These are phyloP conservation scores for Coelinius sp. DNA, from an alignment of 2,888 invertebrate species.

Conservation along the genomic window DNA sequence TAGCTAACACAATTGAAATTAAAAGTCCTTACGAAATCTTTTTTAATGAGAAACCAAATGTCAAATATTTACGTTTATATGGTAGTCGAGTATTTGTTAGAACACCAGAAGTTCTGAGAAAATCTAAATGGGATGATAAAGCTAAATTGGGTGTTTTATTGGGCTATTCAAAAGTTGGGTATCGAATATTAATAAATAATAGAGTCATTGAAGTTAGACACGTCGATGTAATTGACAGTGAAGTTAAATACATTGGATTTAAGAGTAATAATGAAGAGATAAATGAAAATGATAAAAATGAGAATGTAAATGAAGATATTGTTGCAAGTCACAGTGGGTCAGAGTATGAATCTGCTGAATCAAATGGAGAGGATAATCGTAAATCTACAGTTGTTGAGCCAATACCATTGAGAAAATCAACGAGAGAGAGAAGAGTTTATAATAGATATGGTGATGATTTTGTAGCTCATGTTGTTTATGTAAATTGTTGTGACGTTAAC, in stretches of 20 bases:
- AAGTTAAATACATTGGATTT: conserved; percentile 16
- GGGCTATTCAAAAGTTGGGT: conserved; percentile 37
- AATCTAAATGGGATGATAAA: conserved; percentile 41
- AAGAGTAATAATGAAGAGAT: no score
- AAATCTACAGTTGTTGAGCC: not conserved
- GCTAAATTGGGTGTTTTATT: conserved; percentile 41
- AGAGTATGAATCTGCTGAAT: not conserved
- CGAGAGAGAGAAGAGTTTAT: not conserved
- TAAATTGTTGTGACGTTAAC: conserved; percentile 15
- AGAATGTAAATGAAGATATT: not conserved
- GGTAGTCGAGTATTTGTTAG: conserved; percentile 48
- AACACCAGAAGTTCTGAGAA: conserved; percentile 42
- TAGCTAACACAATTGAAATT: conserved; percentile 42
- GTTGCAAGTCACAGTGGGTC: not conserved
- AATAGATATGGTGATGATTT: not conserved
- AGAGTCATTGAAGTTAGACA: conserved; percentile 42
- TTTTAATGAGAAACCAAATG: conserved; percentile 40
- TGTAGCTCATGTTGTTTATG: conserved; percentile 8
- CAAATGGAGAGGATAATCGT: not conserved
- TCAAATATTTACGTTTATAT: conserved; percentile 42
- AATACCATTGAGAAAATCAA: not conserved
- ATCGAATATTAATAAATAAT: conserved; percentile 40
- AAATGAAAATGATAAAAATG: not conserved
- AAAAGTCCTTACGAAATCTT: conserved; percentile 46
- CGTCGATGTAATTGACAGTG: conserved; percentile 37